Evolutionary conservation across 2,888 invertebrate genomes (phyloP), one percentile per base, ranked within the genome.

Genomic region (Eugnorisma glareosa): DNA sequence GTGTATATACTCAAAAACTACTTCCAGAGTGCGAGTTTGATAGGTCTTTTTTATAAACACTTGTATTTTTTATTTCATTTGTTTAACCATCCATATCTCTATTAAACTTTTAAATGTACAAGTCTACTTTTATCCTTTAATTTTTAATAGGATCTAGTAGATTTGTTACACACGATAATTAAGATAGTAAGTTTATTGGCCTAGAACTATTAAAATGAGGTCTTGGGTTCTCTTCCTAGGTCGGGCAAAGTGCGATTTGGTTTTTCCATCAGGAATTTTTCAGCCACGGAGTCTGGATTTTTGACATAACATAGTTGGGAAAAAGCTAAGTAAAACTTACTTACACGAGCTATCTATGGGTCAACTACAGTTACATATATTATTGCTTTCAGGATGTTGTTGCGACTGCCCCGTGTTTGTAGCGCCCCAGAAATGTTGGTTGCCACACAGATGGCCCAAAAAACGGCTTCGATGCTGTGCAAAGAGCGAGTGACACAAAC

Each of bases 141-240:
- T n/a, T n/a, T n/a, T n/a, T n/a, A n/a, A n/a, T n/a, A n/a, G n/a
- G n/a, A n/a, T n/a, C n/a, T n/a, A n/a, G n/a, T n/a, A n/a, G n/a
- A n/a, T n/a, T n/a, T n/a, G n/a, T n/a, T n/a, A n/a, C n/a, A n/a
- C n/a, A n/a, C n/a, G n/a, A n/a, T n/a, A n/a, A n/a, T n/a, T n/a
- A n/a, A n/a, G n/a, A n/a, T n/a, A n/a, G n/a, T n/a, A 59, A 35
- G 11, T 45, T 43, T 45, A 31, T 31, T 24, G 45, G 2, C 28
- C 7, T 15, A 28, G 13, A 15, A 28, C 6, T 6, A 15, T n/a
- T n/a, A 11, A 11, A n/a, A 54, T 28, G 8, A 57, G 15, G 28
- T 13, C 6, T 2, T 28, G 3, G 5, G n/a, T n/a, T n/a, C 54
- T 0, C 4, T 11, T 15, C 6, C 2, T 1, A 57, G 6, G 13